Base-by-base conservation (phyloP, 2,797 vertebrate species). In the Telmatherina bonti region DNA sequence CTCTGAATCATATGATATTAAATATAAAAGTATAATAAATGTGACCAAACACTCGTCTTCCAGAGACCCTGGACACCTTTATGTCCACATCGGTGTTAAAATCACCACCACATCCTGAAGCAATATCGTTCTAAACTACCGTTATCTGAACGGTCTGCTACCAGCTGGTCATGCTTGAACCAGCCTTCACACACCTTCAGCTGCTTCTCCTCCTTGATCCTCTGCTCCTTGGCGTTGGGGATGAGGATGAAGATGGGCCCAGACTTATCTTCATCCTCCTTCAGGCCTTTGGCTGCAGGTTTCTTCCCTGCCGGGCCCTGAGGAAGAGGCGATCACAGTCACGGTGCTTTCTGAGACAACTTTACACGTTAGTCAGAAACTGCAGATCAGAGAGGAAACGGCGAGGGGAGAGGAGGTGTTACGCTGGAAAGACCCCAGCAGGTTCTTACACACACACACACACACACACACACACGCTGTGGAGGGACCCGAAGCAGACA, bases 181-280 rank as follows among this genome's bases (percentile, higher is more conserved):
- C 45, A 6, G 20, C 7, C 5, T 1, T 49, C 18, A 1, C 1
- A 15, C 79, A 98, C 98, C 96, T 99, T 99, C 45, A 99, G 89
- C 27, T 90, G 94, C 80, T 96, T 99, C 85, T 99, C 98, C 74
- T 99, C 98, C 89, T 95, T 99, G 88, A 98, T 94, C 56, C 98
- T 95, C 89, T 99, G 98, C 15, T 99, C 98, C 86, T 99, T 99
- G 55, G 96, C 96, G 52, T 96, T 97, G 58, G 97, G 96, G 66
- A 99, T 87, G 41, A 97, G 83, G 85, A 94, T 93, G 81, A 98
- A 99, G 91, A 99, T 92, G n/a, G 97, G 96, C 3, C 97, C 98
- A 0, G 97, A 96, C 83, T 78, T 94, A 64, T 99, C 98, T 53
- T 99, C 98, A 0, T 99, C 98, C 5, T 99, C 98, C 81, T 98